These are phyloP conservation scores for Myotis brandtii DNA, from an alignment of 2,113 vertebrate species.

Conservation along the genomic window DNA sequence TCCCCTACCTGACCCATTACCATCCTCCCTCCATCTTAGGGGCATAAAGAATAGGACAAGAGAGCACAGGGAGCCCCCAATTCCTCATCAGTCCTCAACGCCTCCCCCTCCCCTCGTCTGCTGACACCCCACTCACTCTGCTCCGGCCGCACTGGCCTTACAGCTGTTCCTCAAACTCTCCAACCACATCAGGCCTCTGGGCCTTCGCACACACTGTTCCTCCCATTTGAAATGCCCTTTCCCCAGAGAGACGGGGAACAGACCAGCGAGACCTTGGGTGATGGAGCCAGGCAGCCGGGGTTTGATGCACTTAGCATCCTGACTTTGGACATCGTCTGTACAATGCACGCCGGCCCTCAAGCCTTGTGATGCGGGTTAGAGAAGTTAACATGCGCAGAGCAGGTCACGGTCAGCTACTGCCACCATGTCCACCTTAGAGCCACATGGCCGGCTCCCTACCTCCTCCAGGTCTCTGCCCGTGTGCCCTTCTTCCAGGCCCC, in stretches of 20 bases:
- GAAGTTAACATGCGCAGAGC: not conserved
- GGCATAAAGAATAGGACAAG: not conserved
- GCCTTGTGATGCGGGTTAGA: not conserved
- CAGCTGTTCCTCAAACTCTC: not conserved
- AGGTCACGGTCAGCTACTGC: rapidly evolving
- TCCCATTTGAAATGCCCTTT: not conserved
- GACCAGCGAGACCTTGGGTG: not conserved
- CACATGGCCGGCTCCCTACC: not conserved
- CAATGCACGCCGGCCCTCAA: not conserved
- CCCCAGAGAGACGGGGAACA: not conserved
- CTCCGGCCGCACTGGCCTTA: not conserved
- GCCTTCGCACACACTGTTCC: not conserved
- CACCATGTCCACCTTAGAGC: not conserved
- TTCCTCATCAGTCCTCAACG: not conserved
- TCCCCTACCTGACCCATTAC: too few relatives aligned
- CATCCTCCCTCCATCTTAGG: not conserved
- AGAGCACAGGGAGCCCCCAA: not conserved
- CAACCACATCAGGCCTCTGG: not conserved
- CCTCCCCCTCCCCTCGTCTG: not conserved
- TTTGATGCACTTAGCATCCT: not conserved
- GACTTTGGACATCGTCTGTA: not conserved
- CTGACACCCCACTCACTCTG: not conserved
- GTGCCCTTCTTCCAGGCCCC: not conserved
- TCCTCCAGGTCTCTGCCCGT: not conserved
- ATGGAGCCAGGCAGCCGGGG: not conserved